Conservation (phyloP, 2,888 invertebrate species). For the Antheraea assamensis region DNA sequence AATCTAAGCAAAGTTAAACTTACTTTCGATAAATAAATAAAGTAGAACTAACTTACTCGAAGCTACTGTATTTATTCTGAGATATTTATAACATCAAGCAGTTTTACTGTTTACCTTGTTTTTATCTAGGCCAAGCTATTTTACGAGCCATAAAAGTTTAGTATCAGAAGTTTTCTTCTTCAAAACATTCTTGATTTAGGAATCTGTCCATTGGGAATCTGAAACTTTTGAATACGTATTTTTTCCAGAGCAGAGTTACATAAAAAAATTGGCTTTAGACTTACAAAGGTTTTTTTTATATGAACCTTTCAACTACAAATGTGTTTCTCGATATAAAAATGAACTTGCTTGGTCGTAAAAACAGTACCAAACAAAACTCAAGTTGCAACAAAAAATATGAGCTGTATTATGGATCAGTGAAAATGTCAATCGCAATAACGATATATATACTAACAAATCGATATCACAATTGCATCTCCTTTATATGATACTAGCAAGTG, state of each 20-base stretch:
- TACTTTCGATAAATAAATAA: constrained; percentile 1
- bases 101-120: constrained; percentile 8
- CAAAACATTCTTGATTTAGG: constrained; percentile 4
- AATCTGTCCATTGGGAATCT: constrained; percentile 10
- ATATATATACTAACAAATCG: background rate
- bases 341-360: background rate
- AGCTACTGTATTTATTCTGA: background rate
- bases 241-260: background rate
- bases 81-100: constrained; percentile 8
- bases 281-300: background rate
- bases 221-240: constrained; percentile 1
- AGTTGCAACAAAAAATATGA: background rate
- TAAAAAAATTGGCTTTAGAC: background rate
- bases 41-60: background rate
- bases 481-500: too few species aligned
- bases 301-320: background rate
- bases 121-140: constrained; percentile 5
- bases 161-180: constrained; percentile 3
- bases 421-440: background rate
- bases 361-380: background rate
- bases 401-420: background rate
- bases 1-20: background rate
- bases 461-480: too few species aligned
- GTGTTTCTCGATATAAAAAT: background rate
- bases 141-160: constrained; percentile 7